A percentile compares a stretch with the other conserved stretches of the same genome.
Evolutionary conservation across 2,888 invertebrate genomes (phyloP).

Genomic region (Villa cingulata): DNA sequence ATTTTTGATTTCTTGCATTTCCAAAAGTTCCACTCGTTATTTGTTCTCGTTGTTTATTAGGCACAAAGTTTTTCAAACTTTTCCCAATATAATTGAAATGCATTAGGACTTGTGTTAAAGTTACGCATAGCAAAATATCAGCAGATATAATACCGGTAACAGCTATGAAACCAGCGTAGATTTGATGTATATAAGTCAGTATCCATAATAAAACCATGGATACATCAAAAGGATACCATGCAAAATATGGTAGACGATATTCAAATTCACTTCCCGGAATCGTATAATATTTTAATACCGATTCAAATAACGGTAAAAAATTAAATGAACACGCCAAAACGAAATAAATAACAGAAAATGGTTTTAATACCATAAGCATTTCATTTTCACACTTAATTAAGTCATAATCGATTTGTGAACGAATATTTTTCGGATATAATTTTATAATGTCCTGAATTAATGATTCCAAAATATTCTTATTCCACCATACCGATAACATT

Average conservation of each 20-base stretch:
- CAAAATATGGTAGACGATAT: slow-evolving; percentile 11
- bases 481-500: slow-evolving; percentile 21
- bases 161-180: slow-evolving; percentile 22
- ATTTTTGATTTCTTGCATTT: too few species aligned
- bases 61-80: slow-evolving; percentile 16
- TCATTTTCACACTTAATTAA: slow-evolving; percentile 15
- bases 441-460: slow-evolving; percentile 19
- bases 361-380: slow-evolving; percentile 17
- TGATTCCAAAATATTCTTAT: slow-evolving; percentile 17
- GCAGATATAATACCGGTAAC: slow-evolving; percentile 23
- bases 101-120: slow-evolving; percentile 28
- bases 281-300: slow-evolving; percentile 5
- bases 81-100: slow-evolving; percentile 23
- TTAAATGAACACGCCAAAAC: slow-evolving; percentile 27
- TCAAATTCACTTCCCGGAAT: slow-evolving; percentile 3
- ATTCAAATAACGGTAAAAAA: slow-evolving; percentile 13
- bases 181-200: slow-evolving; percentile 20
- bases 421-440: slow-evolving; percentile 20
- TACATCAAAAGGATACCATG: slow-evolving; percentile 14
- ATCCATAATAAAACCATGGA: slow-evolving; percentile 13
- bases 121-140: slow-evolving; percentile 26
- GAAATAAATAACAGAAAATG: slow-evolving; percentile 22
- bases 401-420: slow-evolving; percentile 17
- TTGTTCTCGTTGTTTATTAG: slow-evolving; percentile 9
- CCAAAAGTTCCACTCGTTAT: too few species aligned